Percentiles rank a stretch among this genome's conserved stretches.
These are phyloP conservation scores for Clunio marinus DNA, from an alignment of 2,888 invertebrate species.

Conservation along the genomic window DNA sequence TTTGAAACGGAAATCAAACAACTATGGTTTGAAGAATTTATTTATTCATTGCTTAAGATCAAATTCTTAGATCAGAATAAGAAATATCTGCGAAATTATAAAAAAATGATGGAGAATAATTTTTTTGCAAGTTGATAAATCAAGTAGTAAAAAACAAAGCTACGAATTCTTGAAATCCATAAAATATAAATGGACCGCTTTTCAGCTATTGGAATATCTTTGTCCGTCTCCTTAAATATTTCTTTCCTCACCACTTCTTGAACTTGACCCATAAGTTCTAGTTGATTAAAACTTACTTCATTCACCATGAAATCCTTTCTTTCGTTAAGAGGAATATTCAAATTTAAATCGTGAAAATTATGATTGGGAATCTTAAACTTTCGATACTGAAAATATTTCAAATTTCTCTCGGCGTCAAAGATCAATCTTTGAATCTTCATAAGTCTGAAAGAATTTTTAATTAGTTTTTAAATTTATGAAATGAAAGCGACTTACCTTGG, in stretches of 20 bases:
- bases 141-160: too few relatives aligned
- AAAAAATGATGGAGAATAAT: too few relatives aligned
- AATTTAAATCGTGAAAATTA: neutral
- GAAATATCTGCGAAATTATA: too few relatives aligned
- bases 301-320: slow-evolving; percentile 20
- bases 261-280: neutral
- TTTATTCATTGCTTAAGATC: too few relatives aligned
- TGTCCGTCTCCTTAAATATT: neutral
- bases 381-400: neutral
- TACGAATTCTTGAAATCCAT: neutral
- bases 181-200: neutral
- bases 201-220: neutral
- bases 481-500: neutral
- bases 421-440: slow-evolving; percentile 21
- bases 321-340: neutral
- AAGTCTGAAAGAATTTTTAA: too few relatives aligned
- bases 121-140: too few relatives aligned
- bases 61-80: too few relatives aligned
- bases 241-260: neutral
- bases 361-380: neutral
- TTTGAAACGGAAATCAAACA: too few relatives aligned
- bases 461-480: neutral
- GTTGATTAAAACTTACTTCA: neutral
- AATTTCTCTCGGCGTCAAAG: neutral
- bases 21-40: too few relatives aligned